Evolutionary conservation across 1,140 invertebrate genomes (phyloP), one percentile per base, ranked within the genome.

Genomic region (Paralvinella palmiformis): DNA sequence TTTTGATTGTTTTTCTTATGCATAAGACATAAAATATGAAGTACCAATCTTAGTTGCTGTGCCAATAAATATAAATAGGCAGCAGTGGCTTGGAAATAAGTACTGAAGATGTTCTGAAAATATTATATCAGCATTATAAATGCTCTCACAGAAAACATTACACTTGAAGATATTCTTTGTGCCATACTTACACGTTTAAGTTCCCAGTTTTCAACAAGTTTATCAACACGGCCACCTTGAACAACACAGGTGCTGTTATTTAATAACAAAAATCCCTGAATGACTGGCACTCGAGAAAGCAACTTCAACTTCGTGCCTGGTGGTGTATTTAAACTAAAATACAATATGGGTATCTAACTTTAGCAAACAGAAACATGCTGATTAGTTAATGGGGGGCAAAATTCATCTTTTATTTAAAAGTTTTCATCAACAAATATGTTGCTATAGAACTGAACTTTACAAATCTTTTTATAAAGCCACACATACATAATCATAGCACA

Each of bases 161-260:
- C n/a, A n/a, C n/a, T n/a, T n/a, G n/a, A n/a, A n/a, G n/a, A n/a
- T n/a, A n/a, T n/a, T n/a, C n/a, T n/a, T n/a, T n/a, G n/a, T 20
- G 2, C 2, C 10, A 66, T 57, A 72, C 72, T 67, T 75, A 87
- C 86, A 77, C 88, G 85, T 68, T 91, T 89, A 27, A 94, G 76
- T 76, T 93, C 88, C 92, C 92, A 95, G 77, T 91, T 93, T 73
- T 94, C 91, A 64, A 90, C 87, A 70, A 96, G 82, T 68, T 84
- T 84, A n/a, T 85, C 80, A 0, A 96, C 92, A 69, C 86, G 85
- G 50, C 92, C 92, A 32, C 91, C 91, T 17, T 94, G 81, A 29
- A 91, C 77, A 67, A 85, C 83, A 65, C 89, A 83, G 50, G 88
- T 85, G 53, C 74, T 81, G 17, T 88, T 83, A 60, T 81, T 85